Evolutionary conservation across 2,797 vertebrate genomes (phyloP).

Genomic region (Cyprinella venusta): DNA sequence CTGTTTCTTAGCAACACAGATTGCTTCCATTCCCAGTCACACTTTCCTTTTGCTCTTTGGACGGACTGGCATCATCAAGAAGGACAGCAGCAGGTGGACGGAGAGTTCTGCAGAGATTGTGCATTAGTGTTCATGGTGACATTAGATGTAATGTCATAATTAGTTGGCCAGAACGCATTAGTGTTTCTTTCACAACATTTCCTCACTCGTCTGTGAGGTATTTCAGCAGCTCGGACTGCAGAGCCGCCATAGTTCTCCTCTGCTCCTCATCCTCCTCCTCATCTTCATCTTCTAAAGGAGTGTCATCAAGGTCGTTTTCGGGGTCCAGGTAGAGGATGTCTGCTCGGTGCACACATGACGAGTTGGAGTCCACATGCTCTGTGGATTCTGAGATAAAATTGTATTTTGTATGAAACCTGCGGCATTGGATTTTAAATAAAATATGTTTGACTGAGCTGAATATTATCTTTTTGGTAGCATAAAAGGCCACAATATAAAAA

Average conservation of each 20-base stretch:
- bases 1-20: slow-evolving; percentile 29
- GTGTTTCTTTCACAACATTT: slow-evolving; percentile 25
- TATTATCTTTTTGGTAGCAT: neutral
- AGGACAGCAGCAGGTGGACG: neutral
- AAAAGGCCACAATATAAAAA: neutral
- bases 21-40: slow-evolving; percentile 8
- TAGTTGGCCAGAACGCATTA: slow-evolving; percentile 8
- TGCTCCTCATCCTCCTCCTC: slow-evolving; percentile 70
- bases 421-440: no score
- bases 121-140: slow-evolving; percentile 33
- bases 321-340: slow-evolving; percentile 58
- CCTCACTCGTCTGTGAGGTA: slow-evolving; percentile 74
- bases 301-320: slow-evolving; percentile 56
- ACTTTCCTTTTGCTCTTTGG: slow-evolving; percentile 15
- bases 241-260: slow-evolving; percentile 72
- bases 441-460: neutral
- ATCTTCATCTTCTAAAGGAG: slow-evolving; percentile 68
- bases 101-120: slow-evolving; percentile 15
- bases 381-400: slow-evolving; percentile 16
- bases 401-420: neutral
- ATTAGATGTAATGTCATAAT: slow-evolving; percentile 26
- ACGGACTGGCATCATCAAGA: neutral
- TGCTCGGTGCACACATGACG: slow-evolving; percentile 14
- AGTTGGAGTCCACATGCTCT: slow-evolving; percentile 50
- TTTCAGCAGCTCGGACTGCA: slow-evolving; percentile 79